A percentile compares a stretch with the other conserved stretches of the same genome.
These are phyloP conservation scores for Amphimedon queenslandica DNA, from an alignment of 37 sponge, comb jelly and placozoan species.

Conservation along the genomic window DNA sequence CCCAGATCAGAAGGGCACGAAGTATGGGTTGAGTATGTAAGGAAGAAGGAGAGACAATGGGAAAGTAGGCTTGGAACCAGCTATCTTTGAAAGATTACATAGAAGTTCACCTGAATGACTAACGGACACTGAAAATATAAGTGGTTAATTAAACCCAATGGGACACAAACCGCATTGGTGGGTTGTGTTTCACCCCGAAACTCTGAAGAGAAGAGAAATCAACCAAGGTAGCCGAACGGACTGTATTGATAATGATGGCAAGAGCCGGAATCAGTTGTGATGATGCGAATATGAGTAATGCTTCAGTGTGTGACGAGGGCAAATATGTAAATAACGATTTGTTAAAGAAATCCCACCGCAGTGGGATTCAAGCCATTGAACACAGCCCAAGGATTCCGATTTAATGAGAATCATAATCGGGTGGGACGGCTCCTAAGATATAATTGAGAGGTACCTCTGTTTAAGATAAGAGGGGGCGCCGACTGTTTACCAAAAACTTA, in stretches of 20 bases:
- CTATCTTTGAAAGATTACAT: slow-evolving; percentile 89
- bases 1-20: slow-evolving; percentile 79
- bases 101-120: slow-evolving; percentile 68
- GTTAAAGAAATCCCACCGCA: too few species aligned
- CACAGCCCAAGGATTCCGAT: slow-evolving; percentile 83
- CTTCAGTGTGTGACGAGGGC: slow-evolving; percentile 73
- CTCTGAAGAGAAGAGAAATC: slow-evolving; percentile 51
- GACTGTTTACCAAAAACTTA: slow-evolving; percentile 91
- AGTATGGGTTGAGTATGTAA: slow-evolving; percentile 56
- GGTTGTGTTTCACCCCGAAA: slow-evolving; percentile 56
- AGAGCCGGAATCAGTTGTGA: slow-evolving; percentile 63
- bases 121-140: slow-evolving; percentile 55
- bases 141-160: slow-evolving; percentile 49
- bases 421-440: slow-evolving; percentile 75
- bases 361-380: too few species aligned
- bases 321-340: too few species aligned
- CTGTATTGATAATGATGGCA: slow-evolving; percentile 26
- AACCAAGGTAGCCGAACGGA: slow-evolving; percentile 91
- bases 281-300: slow-evolving; percentile 93
- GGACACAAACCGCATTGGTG: too few species aligned
- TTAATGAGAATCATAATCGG: slow-evolving; percentile 68
- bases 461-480: slow-evolving; percentile 74
- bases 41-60: slow-evolving; percentile 55
- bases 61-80: slow-evolving; percentile 91
- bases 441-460: slow-evolving; percentile 4